Conservation (phyloP, 2,113 vertebrate species). For the Naja naja region DNA sequence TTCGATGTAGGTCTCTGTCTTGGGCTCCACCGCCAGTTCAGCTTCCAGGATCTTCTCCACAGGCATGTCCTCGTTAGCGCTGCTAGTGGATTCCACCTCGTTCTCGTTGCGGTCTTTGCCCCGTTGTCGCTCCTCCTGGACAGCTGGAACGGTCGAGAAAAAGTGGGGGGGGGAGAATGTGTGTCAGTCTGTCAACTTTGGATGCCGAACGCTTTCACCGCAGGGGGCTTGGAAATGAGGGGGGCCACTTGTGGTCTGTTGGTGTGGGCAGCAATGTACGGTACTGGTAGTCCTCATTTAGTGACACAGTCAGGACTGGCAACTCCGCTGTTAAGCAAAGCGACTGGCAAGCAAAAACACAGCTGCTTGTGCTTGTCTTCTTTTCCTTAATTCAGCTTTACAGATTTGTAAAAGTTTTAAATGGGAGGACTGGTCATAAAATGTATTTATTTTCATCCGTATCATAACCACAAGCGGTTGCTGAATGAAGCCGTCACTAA, state of each 20-base stretch:
- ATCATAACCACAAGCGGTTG: neutral
- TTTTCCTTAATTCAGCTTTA: neutral
- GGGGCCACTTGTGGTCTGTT: neutral
- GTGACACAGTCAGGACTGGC: neutral
- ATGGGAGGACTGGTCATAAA: neutral
- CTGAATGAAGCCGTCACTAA: neutral
- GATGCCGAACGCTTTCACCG: fast-evolving
- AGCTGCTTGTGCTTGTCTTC: neutral
- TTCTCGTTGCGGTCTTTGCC: slow-evolving; percentile 93
- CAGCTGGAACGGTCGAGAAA: slow-evolving; percentile 75
- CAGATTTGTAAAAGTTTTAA: neutral
- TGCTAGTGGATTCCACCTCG: slow-evolving; percentile 91
- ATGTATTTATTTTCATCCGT: neutral
- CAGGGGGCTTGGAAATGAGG: neutral
- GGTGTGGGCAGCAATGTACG: neutral
- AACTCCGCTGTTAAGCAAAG: neutral
- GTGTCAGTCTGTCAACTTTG: neutral
- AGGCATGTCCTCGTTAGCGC: slow-evolving; percentile 95
- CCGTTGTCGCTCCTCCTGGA: slow-evolving; percentile 96
- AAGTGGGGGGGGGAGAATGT: slow-evolving; percentile 7
- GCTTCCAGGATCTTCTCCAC: slow-evolving; percentile 98
- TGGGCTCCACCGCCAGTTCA: slow-evolving; percentile 94
- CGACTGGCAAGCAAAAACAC: neutral
- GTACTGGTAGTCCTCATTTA: neutral
- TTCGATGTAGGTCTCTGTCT: slow-evolving; percentile 96